A percentile compares a stretch with the other conserved stretches of the same genome.
These are phyloP conservation scores for Colaptes auratus DNA, from an alignment of 2,113 vertebrate genomes.

Conservation along the genomic window DNA sequence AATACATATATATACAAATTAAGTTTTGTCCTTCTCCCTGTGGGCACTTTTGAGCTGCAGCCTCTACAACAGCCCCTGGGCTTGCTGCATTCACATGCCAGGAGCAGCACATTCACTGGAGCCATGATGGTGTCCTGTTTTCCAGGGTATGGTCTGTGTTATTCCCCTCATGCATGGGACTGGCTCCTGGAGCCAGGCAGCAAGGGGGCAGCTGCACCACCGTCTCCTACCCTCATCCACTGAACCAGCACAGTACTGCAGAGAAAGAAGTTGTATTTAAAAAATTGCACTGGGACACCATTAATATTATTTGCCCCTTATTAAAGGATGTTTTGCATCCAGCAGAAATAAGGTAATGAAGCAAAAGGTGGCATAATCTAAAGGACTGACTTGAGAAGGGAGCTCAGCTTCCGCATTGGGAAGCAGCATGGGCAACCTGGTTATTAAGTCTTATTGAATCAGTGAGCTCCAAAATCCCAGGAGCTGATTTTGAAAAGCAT, in stretches of 20 bases:
- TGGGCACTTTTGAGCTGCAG: not conserved
- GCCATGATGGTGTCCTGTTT: fast-evolving
- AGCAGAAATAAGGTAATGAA: not conserved
- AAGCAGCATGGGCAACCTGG: not conserved
- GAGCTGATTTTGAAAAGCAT: not conserved
- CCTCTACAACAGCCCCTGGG: not conserved
- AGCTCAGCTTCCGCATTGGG: not conserved
- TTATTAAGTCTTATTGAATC: not conserved
- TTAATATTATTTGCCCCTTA: not conserved
- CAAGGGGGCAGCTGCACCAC: not conserved
- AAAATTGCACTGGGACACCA: not conserved
- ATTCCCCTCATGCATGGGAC: fast-evolving
- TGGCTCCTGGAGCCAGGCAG: not conserved
- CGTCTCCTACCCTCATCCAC: fast-evolving
- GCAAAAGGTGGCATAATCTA: not conserved
- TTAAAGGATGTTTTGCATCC: not conserved
- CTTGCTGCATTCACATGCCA: not conserved
- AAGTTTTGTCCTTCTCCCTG: not conserved
- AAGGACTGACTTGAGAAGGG: too few relatives aligned
- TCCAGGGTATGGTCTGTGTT: fast-evolving
- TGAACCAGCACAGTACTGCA: fast-evolving
- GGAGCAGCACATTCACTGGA: fast-evolving
- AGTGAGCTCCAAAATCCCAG: not conserved
- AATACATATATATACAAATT: not conserved
- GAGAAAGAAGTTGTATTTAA: not conserved